These are phyloP conservation scores for Aphidius colemani DNA, from an alignment of 2,888 invertebrate genomes.

Conservation along the genomic window DNA sequence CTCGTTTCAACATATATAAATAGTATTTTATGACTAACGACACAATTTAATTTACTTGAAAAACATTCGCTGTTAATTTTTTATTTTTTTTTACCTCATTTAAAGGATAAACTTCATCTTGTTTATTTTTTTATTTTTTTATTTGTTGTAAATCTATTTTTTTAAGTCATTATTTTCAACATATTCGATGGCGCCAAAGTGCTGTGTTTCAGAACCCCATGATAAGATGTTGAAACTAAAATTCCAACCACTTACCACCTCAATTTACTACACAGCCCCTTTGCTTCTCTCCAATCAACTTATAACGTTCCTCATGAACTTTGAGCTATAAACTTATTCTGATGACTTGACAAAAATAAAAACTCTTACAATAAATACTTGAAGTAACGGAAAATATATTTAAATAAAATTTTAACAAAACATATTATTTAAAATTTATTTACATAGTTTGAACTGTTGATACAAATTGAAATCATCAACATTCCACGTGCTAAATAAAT, in stretches of 20 bases:
- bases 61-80: background rate
- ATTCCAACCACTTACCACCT: slow-evolving; percentile 10
- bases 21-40: slow-evolving; percentile 1
- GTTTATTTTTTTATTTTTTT: background rate
- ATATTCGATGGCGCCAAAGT: slow-evolving; percentile 17
- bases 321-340: too few species aligned
- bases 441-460: too few species aligned
- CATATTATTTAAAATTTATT: too few species aligned
- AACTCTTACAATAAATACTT: too few species aligned
- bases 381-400: too few species aligned
- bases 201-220: background rate
- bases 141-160: background rate
- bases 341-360: too few species aligned
- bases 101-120: background rate
- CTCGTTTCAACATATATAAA: background rate
- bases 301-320: too few species aligned
- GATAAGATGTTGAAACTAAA: slow-evolving; percentile 12
- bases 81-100: background rate
- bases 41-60: background rate
- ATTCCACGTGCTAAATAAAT: too few species aligned
- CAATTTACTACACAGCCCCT: background rate
- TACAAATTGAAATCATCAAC: too few species aligned
- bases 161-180: slow-evolving; percentile 4
- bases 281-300: background rate
- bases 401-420: too few species aligned